Conservation (phyloP, 2,797 vertebrate species). For the Microctenopoma lineatum region DNA sequence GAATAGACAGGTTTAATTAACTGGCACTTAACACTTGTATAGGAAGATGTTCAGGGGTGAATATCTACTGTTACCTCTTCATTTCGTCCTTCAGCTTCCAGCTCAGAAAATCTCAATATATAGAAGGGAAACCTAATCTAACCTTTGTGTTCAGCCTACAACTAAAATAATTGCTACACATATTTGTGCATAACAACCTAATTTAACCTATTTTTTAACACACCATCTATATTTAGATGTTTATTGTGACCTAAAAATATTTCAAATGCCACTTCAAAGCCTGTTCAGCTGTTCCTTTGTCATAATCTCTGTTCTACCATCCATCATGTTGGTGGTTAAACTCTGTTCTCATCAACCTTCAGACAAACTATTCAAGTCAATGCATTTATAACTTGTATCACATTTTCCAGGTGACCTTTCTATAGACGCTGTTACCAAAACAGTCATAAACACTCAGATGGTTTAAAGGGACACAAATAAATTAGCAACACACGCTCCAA, state of each 20-base stretch:
- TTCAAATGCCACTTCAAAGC: conserved; percentile 53
- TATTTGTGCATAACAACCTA: not conserved
- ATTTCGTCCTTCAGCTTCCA: conserved; percentile 29
- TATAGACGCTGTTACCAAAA: conserved; percentile 67
- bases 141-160: not conserved
- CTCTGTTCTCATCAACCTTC: conserved; percentile 29
- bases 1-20: conserved; percentile 31
- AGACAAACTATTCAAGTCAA: conserved; percentile 48
- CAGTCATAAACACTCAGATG: conserved; percentile 65
- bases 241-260: conserved; percentile 51
- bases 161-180: too few relatives aligned
- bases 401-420: conserved; percentile 62
- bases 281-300: conserved; percentile 61
- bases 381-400: conserved; percentile 64
- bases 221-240: not conserved
- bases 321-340: conserved; percentile 57
- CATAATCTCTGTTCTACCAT: conserved; percentile 60
- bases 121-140: not conserved
- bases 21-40: conserved; percentile 46
- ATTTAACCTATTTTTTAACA: not conserved
- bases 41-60: conserved; percentile 31
- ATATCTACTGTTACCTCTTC: conserved; percentile 17
- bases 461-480: conserved; percentile 32
- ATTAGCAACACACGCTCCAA: conserved; percentile 39
- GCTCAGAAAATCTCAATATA: not conserved